Percentiles rank a stretch among this genome's conserved stretches.
These are phyloP conservation scores for Nephrotoma appendiculata DNA, from an alignment of 2,888 invertebrate species.

Conservation along the genomic window DNA sequence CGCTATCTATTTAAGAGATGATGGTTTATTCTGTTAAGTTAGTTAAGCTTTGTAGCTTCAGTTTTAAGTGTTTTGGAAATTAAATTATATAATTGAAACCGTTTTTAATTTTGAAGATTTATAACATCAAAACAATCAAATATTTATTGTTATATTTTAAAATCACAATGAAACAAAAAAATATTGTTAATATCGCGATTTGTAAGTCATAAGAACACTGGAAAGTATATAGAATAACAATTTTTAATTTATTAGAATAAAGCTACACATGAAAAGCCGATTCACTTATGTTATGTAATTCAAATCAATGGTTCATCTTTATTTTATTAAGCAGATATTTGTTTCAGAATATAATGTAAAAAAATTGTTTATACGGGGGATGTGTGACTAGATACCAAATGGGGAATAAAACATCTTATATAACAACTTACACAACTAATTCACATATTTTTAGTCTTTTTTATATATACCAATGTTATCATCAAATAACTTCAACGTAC, in stretches of 20 bases:
- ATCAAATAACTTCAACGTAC: not conserved
- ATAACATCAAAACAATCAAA: not conserved
- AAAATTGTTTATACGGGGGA: not conserved
- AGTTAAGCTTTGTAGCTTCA: not conserved
- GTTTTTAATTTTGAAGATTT: not conserved
- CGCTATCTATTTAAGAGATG: not conserved
- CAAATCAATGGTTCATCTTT: not conserved
- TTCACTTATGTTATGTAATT: not conserved
- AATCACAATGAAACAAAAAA: not conserved
- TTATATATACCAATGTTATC: not conserved
- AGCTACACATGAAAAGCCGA: not conserved
- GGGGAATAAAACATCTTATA: not conserved
- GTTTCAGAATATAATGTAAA: not conserved
- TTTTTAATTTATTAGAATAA: not conserved
- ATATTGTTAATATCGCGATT: not conserved
- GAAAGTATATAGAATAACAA: not conserved
- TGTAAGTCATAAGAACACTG: not conserved
- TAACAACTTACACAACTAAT: not conserved
- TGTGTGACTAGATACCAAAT: not conserved
- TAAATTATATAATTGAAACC: not conserved
- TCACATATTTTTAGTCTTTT: not conserved
- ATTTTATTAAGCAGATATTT: not conserved
- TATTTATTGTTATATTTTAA: not conserved
- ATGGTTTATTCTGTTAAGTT: not conserved
- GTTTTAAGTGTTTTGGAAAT: not conserved